Evolutionary conservation across 2,888 invertebrate species (phyloP), one percentile per base, ranked within the genome.

Genomic region (Tinea pellionella): DNA sequence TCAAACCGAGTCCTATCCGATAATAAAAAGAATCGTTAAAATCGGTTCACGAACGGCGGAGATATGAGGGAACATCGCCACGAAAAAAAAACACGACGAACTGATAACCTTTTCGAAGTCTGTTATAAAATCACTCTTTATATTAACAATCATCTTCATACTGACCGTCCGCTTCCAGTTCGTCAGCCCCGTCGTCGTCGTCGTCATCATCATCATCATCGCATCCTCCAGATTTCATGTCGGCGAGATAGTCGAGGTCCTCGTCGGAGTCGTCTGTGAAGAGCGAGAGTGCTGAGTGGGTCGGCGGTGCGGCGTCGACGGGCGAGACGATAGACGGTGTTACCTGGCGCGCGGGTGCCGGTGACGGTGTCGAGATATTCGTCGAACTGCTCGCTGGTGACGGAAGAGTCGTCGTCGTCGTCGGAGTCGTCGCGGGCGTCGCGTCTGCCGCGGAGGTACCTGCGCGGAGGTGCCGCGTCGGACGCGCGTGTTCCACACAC

Each of bases 361-460:
- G 88, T 82, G 71, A 90, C 78, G 58, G 78, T 82, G 64, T 90
- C 89, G 41, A 94, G 77, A 71, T 92, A 91, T 61, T 90, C 88
- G 65, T 94, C 92, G 71, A 94, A 94, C 75, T 94, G 94, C 53
- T 92, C 92, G 69, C 93, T 93, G 63, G 90, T 91, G 9, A 96
- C 92, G 55, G 94, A 94, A 47, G 92, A 93, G 0, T 91, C 90
- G 53, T 91, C 89, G 4, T 81, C 79, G 0, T 79, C 86, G 12
- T 76, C 24, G 75, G 43, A 84, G 12, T 84, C 80, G 60, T 63
- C 69, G 61, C 63, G 64, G 61, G 63, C 65, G 64, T 71, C 60
- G 53, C 61, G 60, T 16, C 62, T 61, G 65, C 68, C 71, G 51
- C 72, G 84, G 62, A 90, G 72, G 68, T 88, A 90, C 63, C 89